Evolutionary conservation across 1,140 invertebrate genomes (phyloP), one percentile per base, ranked within the genome.

Genomic region (Drepana arcuata): DNA sequence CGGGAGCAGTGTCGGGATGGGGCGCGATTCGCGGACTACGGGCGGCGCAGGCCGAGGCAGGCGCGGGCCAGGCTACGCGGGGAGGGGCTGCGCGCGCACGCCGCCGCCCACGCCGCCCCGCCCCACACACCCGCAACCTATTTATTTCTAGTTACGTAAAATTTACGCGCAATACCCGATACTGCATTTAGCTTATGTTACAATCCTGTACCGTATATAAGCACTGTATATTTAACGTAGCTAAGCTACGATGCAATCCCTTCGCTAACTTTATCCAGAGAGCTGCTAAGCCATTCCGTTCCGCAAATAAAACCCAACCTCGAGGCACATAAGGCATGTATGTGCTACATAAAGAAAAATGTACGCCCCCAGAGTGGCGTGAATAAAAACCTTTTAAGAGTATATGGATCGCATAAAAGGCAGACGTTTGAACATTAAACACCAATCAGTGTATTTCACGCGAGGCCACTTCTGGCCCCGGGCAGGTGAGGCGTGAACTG

Each of bases 121-220:
- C 72, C 72, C 72, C 72, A 66, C 72, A 70, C 66, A 77, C 73
- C 77, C 77, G 74, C 77, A 81, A 81, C 77, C 77, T 81, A 81
- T 81, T 81, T 81, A 77, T 79, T 78, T 74, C 77, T 81, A 77
- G 77, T 81, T 81, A 81, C 77, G 77, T 81, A 81, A 79, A 81
- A 79, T 81, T 81, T 81, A 81, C 77, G 77, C 72, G 74, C 69
- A 79, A 77, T 73, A 72, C 65, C 58, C 67, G 56, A 79, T 81
- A 75, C 60, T 77, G 74, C 74, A 73, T 70, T 71, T 66, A 71
- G 60, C 63, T 58, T 58, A 69, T 54, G 61, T 58, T 62, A 49
- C 50, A 29, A 52, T 50, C 44, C 40, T 37, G 16, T 37, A 32
- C 37, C 49, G 48, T 61, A 63, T 34, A 52, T 49, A 59, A 58